Base-by-base conservation (phyloP, 2,888 invertebrate genomes). In the Acleris sparsana region DNA sequence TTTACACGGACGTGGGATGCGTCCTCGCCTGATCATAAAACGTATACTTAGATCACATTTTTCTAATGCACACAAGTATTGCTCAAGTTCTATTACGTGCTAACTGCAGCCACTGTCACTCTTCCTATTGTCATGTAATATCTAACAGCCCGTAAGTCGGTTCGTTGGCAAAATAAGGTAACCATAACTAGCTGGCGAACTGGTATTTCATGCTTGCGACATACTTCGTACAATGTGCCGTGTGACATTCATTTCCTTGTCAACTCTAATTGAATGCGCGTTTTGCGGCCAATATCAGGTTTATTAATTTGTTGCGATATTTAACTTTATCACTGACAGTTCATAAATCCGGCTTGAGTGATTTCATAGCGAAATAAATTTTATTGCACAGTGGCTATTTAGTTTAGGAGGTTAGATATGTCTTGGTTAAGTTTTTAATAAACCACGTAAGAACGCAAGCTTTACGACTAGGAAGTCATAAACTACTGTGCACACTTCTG, bases 241-340 rank as follows among this genome's bases (percentile, higher is more conserved):
- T 78, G 76, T 76, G 78, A 80, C 79, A 79, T 78, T 76, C 74
- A 77, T 80, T 80, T 82, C 79, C 75, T 76, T 77, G 73, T 72
- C 72, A 73, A 71, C 73, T 70, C 74, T 74, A 76, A 77, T 74
- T 74, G 71, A 69, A 70, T 70, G 68, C 73, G 68, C 75, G 72
- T 74, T 74, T 72, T 70, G 67, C 65, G 53, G 52, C 49, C 64
- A 59, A 57, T 56, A 69, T 66, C 71, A 63, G 68, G 71, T 74
- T 74, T 72, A 73, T 72, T 72, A 70, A 71, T 70, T 73, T 71
- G 74, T 70, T 72, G 70, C 60, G 64, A 66, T 70, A 69, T 73
- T 71, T 71, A 67, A 60, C 59, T 64, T 64, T 60, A 60, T 55
- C 53, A 53, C 49, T 52, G 61, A 13, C 61, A 46, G 51, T 7